phyloP scores from a whole-genome alignment of 2,113 vertebrate species.

The Macaca mulatta region DNA sequence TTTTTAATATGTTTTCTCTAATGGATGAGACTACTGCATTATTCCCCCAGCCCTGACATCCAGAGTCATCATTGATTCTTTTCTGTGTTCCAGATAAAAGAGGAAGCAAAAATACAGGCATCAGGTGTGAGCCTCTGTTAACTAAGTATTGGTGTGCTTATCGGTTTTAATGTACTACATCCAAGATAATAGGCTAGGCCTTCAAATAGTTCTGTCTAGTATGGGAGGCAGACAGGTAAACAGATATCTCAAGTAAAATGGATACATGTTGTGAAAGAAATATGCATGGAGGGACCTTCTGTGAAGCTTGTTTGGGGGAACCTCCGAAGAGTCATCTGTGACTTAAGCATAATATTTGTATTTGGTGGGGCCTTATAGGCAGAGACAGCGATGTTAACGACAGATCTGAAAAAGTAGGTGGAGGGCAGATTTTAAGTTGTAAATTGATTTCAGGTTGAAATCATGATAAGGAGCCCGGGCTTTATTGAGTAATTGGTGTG shows the following conservation, averaged over 20 bases:
- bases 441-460: neutral
- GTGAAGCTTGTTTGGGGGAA: neutral
- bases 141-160: neutral
- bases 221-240: neutral
- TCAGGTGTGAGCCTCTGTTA: neutral
- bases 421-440: neutral
- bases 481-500: neutral
- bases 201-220: neutral
- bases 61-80: slow-evolving; percentile 4
- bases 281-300: neutral
- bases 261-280: neutral
- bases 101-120: neutral
- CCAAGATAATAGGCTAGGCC: neutral
- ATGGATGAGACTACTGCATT: neutral
- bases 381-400: neutral
- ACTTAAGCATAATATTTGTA: neutral
- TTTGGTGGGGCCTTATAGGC: neutral
- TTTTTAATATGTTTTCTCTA: neutral
- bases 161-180: neutral
- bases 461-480: neutral
- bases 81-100: slow-evolving; percentile 35
- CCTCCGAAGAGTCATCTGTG: neutral
- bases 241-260: neutral
- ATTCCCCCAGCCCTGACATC: neutral
- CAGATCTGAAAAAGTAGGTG: neutral